Percentiles rank a stretch among this genome's conserved stretches.
Conservation (phyloP, 2,888 invertebrate species). For the Alsophila aescularia region DNA sequence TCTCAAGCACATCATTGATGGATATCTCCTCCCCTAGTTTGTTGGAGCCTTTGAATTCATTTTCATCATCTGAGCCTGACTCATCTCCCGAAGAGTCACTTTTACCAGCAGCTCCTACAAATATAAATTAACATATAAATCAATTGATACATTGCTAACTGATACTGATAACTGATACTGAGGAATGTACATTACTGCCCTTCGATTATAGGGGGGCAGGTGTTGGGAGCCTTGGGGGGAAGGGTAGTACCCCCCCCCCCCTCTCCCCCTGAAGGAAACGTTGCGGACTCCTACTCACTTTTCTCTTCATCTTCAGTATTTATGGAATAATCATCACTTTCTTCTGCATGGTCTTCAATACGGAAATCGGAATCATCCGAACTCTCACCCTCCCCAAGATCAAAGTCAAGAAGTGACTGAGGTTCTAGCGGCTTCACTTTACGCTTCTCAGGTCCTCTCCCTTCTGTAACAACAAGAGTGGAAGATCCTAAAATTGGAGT, state of each 20-base stretch:
- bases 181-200: too few relatives aligned
- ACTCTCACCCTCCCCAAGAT: conserved; percentile 95
- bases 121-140: too few relatives aligned
- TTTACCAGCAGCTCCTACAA: conserved; percentile 52
- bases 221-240: too few relatives aligned
- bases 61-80: conserved; percentile 73
- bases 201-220: too few relatives aligned
- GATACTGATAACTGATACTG: too few relatives aligned
- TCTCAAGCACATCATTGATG: conserved; percentile 69
- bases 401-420: conserved; percentile 91
- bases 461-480: conserved; percentile 52
- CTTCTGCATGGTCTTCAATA: conserved; percentile 93
- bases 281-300: conserved; percentile 76
- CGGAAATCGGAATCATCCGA: conserved; percentile 98
- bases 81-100: conserved; percentile 66
- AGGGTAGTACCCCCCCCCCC: too few relatives aligned
- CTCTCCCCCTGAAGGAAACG: too few relatives aligned
- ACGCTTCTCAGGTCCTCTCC: conserved; percentile 90
- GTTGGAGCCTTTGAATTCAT: conserved; percentile 63
- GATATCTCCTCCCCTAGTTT: conserved; percentile 70
- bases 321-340: conserved; percentile 89
- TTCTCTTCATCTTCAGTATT: conserved; percentile 87
- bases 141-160: too few relatives aligned
- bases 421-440: conserved; percentile 92
- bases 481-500: too few relatives aligned